phyloP scores from a whole-genome alignment of 2,888 invertebrate genomes.

The Thymelicus sylvestris region DNA sequence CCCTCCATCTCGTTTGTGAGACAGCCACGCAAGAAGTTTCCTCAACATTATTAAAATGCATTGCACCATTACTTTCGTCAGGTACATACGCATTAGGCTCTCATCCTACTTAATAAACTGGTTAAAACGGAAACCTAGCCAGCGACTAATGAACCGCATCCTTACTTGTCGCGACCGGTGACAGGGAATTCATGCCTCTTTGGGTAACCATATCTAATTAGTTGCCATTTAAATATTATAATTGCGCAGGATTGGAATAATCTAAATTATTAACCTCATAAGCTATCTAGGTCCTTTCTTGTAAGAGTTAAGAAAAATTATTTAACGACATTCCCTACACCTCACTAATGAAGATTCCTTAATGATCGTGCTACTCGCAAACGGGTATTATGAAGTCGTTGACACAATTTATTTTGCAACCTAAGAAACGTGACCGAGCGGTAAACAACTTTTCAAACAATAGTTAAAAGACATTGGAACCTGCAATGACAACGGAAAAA shows the following conservation, averaged over 20 bases:
- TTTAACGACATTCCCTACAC: neutral
- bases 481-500: slow-evolving; percentile 21
- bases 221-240: slow-evolving; percentile 33
- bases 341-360: neutral
- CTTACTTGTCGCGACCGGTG: slow-evolving; percentile 61
- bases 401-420: slow-evolving; percentile 13
- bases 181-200: slow-evolving; percentile 49
- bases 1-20: neutral
- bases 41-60: slow-evolving; percentile 30
- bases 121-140: slow-evolving; percentile 78
- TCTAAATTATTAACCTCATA: slow-evolving; percentile 11
- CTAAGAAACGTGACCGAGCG: slow-evolving; percentile 3
- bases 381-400: neutral
- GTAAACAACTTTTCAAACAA: slow-evolving; percentile 1
- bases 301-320: neutral
- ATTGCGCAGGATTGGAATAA: slow-evolving; percentile 25
- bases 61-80: slow-evolving; percentile 25
- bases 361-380: neutral
- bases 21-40: neutral
- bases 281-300: neutral
- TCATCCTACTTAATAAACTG: slow-evolving; percentile 52
- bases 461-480: slow-evolving; percentile 22
- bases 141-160: slow-evolving; percentile 76
- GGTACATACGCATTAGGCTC: slow-evolving; percentile 29
- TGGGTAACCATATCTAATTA: slow-evolving; percentile 42